These are phyloP conservation scores for Bicyclus anynana DNA, from an alignment of 1,140 invertebrate species.

Conservation along the genomic window DNA sequence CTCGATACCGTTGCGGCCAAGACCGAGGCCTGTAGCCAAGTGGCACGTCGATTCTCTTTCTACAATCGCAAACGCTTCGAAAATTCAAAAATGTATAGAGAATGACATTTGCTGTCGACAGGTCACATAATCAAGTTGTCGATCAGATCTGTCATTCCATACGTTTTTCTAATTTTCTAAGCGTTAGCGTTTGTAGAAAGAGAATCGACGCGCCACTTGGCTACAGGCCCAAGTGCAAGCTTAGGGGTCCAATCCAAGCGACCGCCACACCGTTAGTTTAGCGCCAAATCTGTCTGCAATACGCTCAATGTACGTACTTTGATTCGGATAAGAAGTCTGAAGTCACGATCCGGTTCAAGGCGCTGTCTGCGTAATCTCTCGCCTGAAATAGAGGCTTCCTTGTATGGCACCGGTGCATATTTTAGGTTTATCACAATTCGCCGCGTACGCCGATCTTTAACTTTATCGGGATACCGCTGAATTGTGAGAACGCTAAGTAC, in stretches of 20 bases:
- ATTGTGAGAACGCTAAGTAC: slow-evolving; percentile 7
- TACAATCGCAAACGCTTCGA: too few relatives aligned
- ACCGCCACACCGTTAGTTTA: slow-evolving; percentile 52
- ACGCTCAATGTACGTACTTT: slow-evolving; percentile 51
- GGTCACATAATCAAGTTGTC: too few relatives aligned
- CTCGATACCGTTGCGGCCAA: slow-evolving; percentile 58
- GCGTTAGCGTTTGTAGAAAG: too few relatives aligned
- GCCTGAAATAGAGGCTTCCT: slow-evolving; percentile 55
- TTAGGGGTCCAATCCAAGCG: too few relatives aligned
- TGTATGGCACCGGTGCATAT: slow-evolving; percentile 54
- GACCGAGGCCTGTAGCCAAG: slow-evolving; percentile 39
- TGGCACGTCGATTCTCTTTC: too few relatives aligned
- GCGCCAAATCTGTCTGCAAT: slow-evolving; percentile 72
- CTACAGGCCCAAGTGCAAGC: too few relatives aligned
- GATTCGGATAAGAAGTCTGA: slow-evolving; percentile 68
- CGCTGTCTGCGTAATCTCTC: slow-evolving; percentile 60
- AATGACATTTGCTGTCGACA: too few relatives aligned
- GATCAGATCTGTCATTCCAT: too few relatives aligned
- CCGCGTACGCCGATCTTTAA: slow-evolving; percentile 21
- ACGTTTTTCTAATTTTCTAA: too few relatives aligned
- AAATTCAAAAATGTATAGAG: too few relatives aligned
- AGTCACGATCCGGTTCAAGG: slow-evolving; percentile 65
- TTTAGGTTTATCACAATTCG: slow-evolving; percentile 42
- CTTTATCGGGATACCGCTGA: slow-evolving; percentile 12
- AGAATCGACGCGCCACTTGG: too few relatives aligned